phyloP scores from a whole-genome alignment of 2,888 invertebrate genomes.

The Noctua janthe region DNA sequence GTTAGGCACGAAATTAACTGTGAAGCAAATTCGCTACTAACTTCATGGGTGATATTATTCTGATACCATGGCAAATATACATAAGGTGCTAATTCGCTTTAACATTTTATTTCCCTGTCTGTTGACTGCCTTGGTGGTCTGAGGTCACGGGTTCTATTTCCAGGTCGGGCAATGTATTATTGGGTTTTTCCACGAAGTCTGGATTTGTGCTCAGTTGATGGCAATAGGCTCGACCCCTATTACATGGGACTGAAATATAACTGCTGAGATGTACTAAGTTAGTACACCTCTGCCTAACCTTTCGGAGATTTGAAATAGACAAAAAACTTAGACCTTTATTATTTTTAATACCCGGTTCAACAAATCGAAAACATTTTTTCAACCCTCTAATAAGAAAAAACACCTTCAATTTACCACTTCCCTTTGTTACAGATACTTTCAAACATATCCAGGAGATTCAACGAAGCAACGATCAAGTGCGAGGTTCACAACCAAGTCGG shows the following conservation, averaged over 20 bases:
- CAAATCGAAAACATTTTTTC: neutral
- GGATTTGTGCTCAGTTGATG: too few species aligned
- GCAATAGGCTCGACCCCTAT: neutral
- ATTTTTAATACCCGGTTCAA: neutral
- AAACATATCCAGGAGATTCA: slow-evolving; percentile 95
- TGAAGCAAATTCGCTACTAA: neutral
- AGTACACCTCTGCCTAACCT: neutral
- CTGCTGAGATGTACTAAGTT: neutral
- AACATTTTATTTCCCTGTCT: neutral
- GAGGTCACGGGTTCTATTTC: too few species aligned
- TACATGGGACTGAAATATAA: neutral
- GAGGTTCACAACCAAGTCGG: slow-evolving; percentile 98
- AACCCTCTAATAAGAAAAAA: slow-evolving; percentile 1
- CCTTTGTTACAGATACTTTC: slow-evolving; percentile 90
- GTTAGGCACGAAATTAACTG: neutral
- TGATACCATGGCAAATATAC: neutral
- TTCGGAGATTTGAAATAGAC: neutral
- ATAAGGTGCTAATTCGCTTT: neutral
- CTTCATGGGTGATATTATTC: neutral
- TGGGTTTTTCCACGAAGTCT: too few species aligned
- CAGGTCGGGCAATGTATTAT: too few species aligned
- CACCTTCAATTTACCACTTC: slow-evolving; percentile 19
- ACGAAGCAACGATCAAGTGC: slow-evolving; percentile 97
- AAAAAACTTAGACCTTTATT: neutral
- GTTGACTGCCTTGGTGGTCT: neutral